Evolutionary conservation across 2,888 invertebrate species (phyloP).

Genomic region (Drosophila paranaensis): DNA sequence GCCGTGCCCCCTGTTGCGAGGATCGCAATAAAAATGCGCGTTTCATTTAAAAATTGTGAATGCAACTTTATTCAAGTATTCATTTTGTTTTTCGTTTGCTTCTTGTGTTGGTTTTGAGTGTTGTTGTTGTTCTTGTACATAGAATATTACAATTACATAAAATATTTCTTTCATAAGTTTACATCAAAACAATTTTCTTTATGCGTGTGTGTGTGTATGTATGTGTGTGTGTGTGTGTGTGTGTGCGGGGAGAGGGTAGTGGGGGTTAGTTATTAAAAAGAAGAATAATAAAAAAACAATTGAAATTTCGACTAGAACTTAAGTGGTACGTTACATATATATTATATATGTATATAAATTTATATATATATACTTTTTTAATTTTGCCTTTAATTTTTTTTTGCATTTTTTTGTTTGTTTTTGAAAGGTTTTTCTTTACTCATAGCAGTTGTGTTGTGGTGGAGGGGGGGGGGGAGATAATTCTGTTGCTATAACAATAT

Average conservation of each 20-base stretch:
- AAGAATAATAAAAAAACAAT: conserved; percentile 54
- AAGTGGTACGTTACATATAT: conserved; percentile 63
- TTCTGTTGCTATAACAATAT: conserved; percentile 43
- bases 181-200: conserved; percentile 76
- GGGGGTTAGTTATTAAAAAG: conserved; percentile 26
- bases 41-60: conserved; percentile 81
- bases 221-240: too few relatives aligned
- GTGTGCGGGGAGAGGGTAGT: too few relatives aligned
- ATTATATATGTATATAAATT: conserved; percentile 12
- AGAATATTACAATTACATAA: conserved; percentile 77
- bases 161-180: conserved; percentile 72
- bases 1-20: not conserved
- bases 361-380: conserved; percentile 18
- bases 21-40: not conserved
- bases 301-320: conserved; percentile 84
- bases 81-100: conserved; percentile 62
- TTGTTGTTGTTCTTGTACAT: conserved; percentile 65
- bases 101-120: conserved; percentile 46
- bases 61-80: conserved; percentile 83
- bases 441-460: not conserved
- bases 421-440: not conserved
- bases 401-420: not conserved
- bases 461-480: conserved; percentile 1
- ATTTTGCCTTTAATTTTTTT: conserved; percentile 14
- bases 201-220: too few relatives aligned